Base-by-base conservation (phyloP, 2,113 vertebrate species). In the Etheostoma cragini region DNA sequence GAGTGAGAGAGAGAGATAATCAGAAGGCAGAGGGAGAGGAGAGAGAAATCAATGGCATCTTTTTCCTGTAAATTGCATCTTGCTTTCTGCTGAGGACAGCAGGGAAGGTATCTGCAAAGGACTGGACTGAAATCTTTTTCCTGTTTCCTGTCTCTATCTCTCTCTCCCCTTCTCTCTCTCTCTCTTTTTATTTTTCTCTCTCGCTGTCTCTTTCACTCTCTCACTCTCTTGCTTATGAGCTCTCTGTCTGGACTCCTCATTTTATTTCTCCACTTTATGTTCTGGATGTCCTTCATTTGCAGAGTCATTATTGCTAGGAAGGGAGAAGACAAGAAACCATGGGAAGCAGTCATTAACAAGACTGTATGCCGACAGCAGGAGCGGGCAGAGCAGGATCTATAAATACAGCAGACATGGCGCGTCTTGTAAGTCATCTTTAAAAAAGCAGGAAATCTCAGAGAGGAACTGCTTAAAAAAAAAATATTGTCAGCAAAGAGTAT, bases 51-150 rank as follows among this genome's bases (percentile, higher is more conserved):
- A 92, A 94, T 94, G 83, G 69, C 57, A 26, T 83, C 58, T 83
- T 90, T 91, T 77, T 85, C 80, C 87, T 87, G 81, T 85, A 88
- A 90, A 92, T 93, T 93, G 92, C 81, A 85, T 92, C 82, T 82
- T 69, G 79, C 80, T 88, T 93, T 93, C 79, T 91, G 85, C 94
- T 92, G 91, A 90, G 54, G 72, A 88, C 86, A 93, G 91, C 93
- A 93, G 81, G 63, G 80, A 86, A 75, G 73, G 75, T 77, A 83
- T 89, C 78, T 91, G 73, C 73, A 78, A 78, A 65, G 65, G 60
- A 61, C 71, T 67, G 56, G 50, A 72, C 80, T 75, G 72, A 89
- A 81, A 86, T 85, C 80, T 88, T 80, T 83, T 65, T 77, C 49
- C 61, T 33, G 11, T 77, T 46, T 87, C 63, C 58, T 54, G 76